These are phyloP conservation scores for Gobio gobio DNA, from an alignment of 2,113 vertebrate genomes.

Conservation along the genomic window DNA sequence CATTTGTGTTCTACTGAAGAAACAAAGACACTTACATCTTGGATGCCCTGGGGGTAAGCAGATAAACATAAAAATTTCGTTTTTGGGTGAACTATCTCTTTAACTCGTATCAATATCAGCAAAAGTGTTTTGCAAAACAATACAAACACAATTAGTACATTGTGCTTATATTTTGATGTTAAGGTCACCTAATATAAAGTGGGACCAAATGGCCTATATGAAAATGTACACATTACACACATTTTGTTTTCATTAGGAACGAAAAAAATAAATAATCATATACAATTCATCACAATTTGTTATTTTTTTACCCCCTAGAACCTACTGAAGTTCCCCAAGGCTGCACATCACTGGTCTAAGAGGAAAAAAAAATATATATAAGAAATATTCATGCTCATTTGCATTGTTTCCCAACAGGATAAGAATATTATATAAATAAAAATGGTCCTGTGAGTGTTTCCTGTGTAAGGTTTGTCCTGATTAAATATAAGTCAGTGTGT, in stretches of 20 bases:
- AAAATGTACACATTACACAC: not conserved
- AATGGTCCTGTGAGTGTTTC: slow-evolving; percentile 3
- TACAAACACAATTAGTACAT: too few relatives aligned
- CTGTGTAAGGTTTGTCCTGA: not conserved
- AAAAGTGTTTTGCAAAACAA: too few relatives aligned
- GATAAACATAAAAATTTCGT: too few relatives aligned
- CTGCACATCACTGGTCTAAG: not conserved
- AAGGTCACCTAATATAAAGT: too few relatives aligned
- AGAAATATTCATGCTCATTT: not conserved
- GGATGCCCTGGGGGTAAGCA: too few relatives aligned
- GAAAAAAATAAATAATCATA: not conserved
- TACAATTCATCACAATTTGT: not conserved
- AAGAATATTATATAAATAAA: slow-evolving; percentile 4
- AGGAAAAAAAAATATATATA: not conserved
- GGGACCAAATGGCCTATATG: too few relatives aligned
- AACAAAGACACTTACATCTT: too few relatives aligned
- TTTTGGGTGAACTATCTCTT: too few relatives aligned
- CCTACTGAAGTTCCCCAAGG: not conserved
- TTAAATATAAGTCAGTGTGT: not conserved
- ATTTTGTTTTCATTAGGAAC: not conserved
- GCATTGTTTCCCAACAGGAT: slow-evolving; percentile 9
- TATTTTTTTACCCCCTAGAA: too few relatives aligned
- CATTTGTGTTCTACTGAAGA: too few relatives aligned
- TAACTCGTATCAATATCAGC: too few relatives aligned
- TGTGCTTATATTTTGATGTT: too few relatives aligned